Evolutionary conservation across 2,888 invertebrate genomes (phyloP).

Genomic region (Tipula unca): DNA sequence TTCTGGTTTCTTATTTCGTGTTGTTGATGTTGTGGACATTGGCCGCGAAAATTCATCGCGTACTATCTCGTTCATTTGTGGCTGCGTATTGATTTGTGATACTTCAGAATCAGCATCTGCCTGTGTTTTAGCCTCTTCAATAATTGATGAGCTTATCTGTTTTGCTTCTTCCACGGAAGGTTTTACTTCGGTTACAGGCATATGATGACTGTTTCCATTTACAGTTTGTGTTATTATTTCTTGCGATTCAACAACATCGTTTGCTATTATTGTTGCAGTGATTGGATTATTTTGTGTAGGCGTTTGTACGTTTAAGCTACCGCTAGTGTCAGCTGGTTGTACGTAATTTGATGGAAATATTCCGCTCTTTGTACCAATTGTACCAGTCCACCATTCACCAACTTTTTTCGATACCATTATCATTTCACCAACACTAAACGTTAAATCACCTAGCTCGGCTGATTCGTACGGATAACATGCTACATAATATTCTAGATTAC

Average conservation of each 20-base stretch:
- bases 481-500: conserved; percentile 66
- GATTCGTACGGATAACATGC: conserved; percentile 88
- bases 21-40: conserved; percentile 44
- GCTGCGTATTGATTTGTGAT: conserved; percentile 43
- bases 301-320: conserved; percentile 20
- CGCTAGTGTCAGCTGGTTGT: conserved; percentile 46
- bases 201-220: not conserved
- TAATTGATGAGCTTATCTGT: conserved; percentile 21
- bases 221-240: not conserved
- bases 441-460: conserved; percentile 81
- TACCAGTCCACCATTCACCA: conserved; percentile 99
- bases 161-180: not conserved
- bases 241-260: not conserved
- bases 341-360: conserved; percentile 99
- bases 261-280: not conserved
- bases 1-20: conserved; percentile 70
- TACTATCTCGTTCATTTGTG: conserved; percentile 34
- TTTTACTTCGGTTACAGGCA: not conserved
- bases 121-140: conserved; percentile 37
- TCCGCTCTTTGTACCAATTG: conserved; percentile 69
- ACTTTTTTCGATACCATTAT: conserved; percentile 82
- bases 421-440: conserved; percentile 77
- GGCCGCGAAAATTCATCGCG: conserved; percentile 41
- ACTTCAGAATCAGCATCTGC: conserved; percentile 43
- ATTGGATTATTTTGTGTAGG: not conserved